Evolutionary conservation across 1,140 invertebrate genomes (phyloP).

Genomic region (Magallana gigas): DNA sequence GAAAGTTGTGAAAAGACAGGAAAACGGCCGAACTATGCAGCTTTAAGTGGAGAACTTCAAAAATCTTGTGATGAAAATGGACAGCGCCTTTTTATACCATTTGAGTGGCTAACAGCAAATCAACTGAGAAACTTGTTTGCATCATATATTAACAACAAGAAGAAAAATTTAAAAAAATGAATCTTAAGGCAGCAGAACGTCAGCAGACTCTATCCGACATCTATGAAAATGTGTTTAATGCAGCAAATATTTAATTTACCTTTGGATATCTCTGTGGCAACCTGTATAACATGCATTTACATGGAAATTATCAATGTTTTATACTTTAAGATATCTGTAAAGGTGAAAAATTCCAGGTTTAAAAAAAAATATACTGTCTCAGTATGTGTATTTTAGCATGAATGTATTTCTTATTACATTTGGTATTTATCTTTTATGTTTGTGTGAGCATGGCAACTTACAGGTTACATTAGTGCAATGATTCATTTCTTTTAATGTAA

Average conservation of each 20-base stretch:
- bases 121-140: no score
- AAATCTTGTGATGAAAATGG: no score
- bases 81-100: no score
- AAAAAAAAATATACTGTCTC: background rate
- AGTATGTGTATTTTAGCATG: background rate
- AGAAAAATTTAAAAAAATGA: background rate
- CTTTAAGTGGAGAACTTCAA: no score
- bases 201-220: background rate
- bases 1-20: no score
- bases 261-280: background rate
- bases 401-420: conserved; percentile 11
- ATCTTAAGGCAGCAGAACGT: conserved; percentile 2
- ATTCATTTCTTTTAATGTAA: background rate
- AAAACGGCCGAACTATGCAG: no score
- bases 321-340: background rate
- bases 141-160: background rate
- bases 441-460: background rate
- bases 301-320: background rate
- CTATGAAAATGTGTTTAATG: background rate
- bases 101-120: no score
- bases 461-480: background rate
- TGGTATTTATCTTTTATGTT: background rate
- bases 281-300: background rate
- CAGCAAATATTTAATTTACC: background rate
- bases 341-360: background rate